phyloP scores from a whole-genome alignment of 2,797 vertebrate species.

The Lepilemur septentrionalis region DNA sequence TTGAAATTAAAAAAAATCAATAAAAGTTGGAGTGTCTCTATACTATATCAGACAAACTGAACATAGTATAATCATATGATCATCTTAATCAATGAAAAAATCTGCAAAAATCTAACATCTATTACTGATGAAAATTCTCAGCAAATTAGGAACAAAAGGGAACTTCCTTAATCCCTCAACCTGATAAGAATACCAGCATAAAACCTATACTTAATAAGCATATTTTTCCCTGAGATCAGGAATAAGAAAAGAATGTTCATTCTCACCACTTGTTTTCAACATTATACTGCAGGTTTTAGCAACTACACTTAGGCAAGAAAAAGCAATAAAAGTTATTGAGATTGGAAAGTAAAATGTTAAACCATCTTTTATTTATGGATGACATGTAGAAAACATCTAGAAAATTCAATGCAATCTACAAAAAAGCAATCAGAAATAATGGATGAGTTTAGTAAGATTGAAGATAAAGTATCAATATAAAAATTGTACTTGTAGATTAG shows the following conservation, averaged over 20 bases:
- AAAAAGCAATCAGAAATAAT: neutral
- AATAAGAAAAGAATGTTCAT: neutral
- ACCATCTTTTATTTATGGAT: neutral
- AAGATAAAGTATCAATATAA: neutral
- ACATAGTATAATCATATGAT: neutral
- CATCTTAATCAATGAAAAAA: neutral
- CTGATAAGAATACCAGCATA: neutral
- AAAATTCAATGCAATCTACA: neutral
- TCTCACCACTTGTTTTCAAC: too few relatives aligned
- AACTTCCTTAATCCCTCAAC: neutral
- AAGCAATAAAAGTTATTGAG: neutral
- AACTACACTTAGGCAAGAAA: neutral
- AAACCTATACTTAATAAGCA: neutral
- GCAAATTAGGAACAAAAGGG: neutral
- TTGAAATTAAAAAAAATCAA: neutral
- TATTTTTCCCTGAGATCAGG: neutral
- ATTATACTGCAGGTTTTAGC: neutral
- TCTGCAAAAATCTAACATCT: neutral
- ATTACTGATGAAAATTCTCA: neutral
- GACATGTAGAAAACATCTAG: neutral
- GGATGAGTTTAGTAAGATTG: neutral
- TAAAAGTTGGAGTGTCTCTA: neutral
- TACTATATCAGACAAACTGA: neutral
- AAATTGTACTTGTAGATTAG: neutral
- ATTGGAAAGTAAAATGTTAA: neutral